A percentile compares a stretch with the other conserved stretches of the same genome.
Evolutionary conservation across 2,797 vertebrate genomes (phyloP).

Genomic region (Alectoris magna): DNA sequence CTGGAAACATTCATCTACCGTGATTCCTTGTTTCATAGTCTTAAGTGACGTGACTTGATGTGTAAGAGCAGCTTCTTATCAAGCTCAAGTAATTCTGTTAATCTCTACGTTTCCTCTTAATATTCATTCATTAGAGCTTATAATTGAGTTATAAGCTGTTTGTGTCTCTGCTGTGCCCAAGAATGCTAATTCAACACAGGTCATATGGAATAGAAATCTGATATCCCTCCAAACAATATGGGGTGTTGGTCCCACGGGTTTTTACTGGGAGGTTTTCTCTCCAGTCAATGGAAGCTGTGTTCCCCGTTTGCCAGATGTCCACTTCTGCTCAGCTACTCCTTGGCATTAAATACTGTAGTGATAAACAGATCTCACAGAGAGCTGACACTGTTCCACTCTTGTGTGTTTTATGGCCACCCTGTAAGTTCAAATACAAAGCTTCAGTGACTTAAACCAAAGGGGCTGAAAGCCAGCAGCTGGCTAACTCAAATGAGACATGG

Average conservation of each 20-base stretch:
- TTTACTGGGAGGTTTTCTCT: neutral
- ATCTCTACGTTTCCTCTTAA: neutral
- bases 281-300: neutral
- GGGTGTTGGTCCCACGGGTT: neutral
- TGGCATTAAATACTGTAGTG: neutral
- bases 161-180: neutral
- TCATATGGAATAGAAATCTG: neutral
- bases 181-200: neutral
- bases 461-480: constrained; percentile 24
- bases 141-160: neutral
- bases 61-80: neutral
- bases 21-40: neutral
- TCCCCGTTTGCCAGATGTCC: neutral
- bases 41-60: neutral
- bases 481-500: neutral
- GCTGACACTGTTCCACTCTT: neutral
- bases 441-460: neutral
- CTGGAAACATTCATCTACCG: neutral
- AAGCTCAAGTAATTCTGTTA: neutral
- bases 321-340: neutral
- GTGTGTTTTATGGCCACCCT: neutral
- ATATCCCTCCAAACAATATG: neutral
- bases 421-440: neutral
- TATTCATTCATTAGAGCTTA: neutral
- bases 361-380: neutral